A percentile compares a stretch with the other conserved stretches of the same genome.
Conservation (phyloP, 2,797 vertebrate species). For the Mus minutoides region DNA sequence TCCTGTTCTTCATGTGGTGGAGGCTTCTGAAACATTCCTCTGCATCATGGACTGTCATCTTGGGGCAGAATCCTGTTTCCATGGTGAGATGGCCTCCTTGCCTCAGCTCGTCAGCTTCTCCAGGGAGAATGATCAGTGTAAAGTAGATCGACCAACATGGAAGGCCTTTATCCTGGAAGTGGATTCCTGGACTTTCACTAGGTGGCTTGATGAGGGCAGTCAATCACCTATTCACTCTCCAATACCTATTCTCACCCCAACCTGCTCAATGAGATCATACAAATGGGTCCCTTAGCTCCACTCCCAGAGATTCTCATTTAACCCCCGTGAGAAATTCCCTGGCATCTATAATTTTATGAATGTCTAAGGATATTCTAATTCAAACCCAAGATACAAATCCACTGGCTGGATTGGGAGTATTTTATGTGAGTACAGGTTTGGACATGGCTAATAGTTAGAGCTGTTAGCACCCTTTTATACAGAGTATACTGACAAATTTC, state of each 20-base stretch:
- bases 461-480: not conserved
- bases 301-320: conserved; percentile 13
- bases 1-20: not conserved
- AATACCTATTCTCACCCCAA: not conserved
- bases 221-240: not conserved
- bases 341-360: not conserved
- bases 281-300: no score
- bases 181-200: not conserved
- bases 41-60: not conserved
- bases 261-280: not conserved
- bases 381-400: not conserved
- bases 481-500: not conserved
- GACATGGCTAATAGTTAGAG: not conserved
- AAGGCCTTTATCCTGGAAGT: not conserved
- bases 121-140: not conserved
- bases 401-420: not conserved
- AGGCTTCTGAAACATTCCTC: not conserved
- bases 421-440: not conserved
- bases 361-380: not conserved
- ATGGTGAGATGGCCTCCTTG: not conserved
- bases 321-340: not conserved
- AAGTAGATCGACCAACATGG: not conserved
- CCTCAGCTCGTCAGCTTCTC: not conserved
- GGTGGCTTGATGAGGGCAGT: not conserved
- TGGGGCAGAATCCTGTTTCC: not conserved